Evolutionary conservation across 1,140 invertebrate genomes (phyloP).

Genomic region (Calliphora vicina): DNA sequence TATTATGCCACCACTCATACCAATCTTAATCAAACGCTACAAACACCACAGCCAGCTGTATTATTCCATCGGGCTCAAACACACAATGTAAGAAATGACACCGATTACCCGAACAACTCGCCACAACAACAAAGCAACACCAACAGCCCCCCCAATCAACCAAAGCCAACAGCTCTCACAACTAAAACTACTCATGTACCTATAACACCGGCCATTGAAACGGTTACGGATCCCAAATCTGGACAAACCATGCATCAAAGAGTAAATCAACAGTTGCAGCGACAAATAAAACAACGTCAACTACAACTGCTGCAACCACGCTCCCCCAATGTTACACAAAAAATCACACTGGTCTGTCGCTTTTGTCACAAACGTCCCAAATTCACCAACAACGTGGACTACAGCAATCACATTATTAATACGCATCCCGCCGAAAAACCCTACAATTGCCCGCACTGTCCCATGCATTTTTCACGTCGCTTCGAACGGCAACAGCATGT

Average conservation of each 20-base stretch:
- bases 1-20: conserved; percentile 36
- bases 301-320: conserved; percentile 20
- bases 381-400: conserved; percentile 55
- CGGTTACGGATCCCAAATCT: background rate
- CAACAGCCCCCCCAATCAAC: background rate
- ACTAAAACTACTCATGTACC: conserved; percentile 7
- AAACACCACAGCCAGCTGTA: conserved; percentile 14
- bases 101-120: background rate
- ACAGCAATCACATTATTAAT: conserved; percentile 58
- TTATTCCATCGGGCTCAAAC: background rate
- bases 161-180: conserved; percentile 6
- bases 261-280: conserved; percentile 27
- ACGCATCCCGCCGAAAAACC: conserved; percentile 54
- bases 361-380: conserved; percentile 59
- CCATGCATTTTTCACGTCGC: conserved; percentile 49
- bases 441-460: conserved; percentile 57
- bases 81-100: background rate
- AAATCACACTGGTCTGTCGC: conserved; percentile 50
- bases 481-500: conserved; percentile 57
- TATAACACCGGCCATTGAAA: background rate
- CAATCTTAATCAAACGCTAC: background rate
- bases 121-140: background rate
- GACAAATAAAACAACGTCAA: conserved; percentile 41
- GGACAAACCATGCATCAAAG: conserved; percentile 15
- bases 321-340: background rate